These are phyloP conservation scores for Homarus americanus DNA, from an alignment of 1,140 invertebrate genomes.

Conservation along the genomic window DNA sequence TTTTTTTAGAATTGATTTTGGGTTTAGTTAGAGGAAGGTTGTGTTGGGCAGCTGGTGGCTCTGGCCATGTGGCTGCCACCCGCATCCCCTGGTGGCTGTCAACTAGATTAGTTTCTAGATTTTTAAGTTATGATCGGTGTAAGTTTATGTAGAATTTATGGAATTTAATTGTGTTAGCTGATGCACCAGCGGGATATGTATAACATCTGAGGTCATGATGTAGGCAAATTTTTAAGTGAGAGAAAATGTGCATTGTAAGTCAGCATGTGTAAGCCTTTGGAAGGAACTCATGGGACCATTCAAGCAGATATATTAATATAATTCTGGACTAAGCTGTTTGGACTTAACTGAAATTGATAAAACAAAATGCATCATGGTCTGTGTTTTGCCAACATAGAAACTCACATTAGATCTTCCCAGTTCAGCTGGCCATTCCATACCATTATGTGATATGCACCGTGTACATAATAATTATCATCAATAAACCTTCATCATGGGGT, in stretches of 20 bases:
- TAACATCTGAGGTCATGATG: slow-evolving; percentile 29
- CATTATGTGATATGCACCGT: slow-evolving; percentile 64
- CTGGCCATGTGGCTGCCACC: neutral
- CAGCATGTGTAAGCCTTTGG: neutral
- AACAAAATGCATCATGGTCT: slow-evolving; percentile 39
- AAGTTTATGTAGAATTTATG: slow-evolving; percentile 53
- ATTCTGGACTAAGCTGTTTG: neutral
- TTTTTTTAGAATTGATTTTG: neutral
- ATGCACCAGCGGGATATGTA: slow-evolving; percentile 1
- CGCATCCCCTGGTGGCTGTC: slow-evolving; percentile 22
- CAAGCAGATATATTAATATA: neutral
- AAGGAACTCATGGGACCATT: slow-evolving; percentile 28
- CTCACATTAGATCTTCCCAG: slow-evolving; percentile 39
- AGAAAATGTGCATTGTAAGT: neutral
- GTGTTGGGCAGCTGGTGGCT: slow-evolving; percentile 10
- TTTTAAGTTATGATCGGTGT: slow-evolving; percentile 53
- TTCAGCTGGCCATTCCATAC: slow-evolving; percentile 67
- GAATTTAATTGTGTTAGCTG: slow-evolving; percentile 37
- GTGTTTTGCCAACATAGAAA: slow-evolving; percentile 37
- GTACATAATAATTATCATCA: slow-evolving; percentile 62
- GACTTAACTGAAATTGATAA: neutral
- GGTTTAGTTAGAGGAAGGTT: neutral
- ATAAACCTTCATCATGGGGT: slow-evolving; percentile 53
- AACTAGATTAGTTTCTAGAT: slow-evolving; percentile 28
- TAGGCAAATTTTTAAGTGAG: slow-evolving; percentile 10